Percentiles rank a stretch among this genome's conserved stretches.
These are phyloP conservation scores for Leucoraja ocellata DNA, from an alignment of 2,797 vertebrate genomes.

Conservation along the genomic window DNA sequence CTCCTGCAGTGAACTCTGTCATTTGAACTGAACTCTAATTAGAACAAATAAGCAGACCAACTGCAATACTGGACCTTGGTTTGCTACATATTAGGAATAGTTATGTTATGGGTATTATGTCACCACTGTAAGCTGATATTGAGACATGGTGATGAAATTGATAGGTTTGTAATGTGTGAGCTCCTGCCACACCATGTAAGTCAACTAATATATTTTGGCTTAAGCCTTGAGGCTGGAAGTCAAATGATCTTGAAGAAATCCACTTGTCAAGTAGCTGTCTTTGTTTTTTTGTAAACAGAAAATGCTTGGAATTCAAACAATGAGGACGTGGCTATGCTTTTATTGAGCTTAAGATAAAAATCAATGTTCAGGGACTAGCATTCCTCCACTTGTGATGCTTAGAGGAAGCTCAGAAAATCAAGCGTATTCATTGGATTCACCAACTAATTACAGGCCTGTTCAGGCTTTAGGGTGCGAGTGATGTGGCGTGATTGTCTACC, in stretches of 20 bases:
- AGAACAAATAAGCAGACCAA: background rate
- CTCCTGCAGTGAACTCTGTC: background rate
- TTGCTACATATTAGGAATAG: background rate
- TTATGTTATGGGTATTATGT: background rate
- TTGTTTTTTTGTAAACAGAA: constrained; percentile 41
- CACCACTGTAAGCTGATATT: background rate
- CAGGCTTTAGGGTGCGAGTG: constrained; percentile 44
- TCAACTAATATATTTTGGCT: background rate
- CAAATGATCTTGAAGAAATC: constrained; percentile 38
- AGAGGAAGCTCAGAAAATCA: constrained; percentile 42
- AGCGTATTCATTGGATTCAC: constrained; percentile 48
- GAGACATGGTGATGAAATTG: background rate
- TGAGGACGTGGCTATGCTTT: constrained; percentile 38
- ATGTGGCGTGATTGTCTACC: constrained; percentile 45
- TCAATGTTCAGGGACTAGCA: constrained; percentile 45
- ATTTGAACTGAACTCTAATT: background rate
- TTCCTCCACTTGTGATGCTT: constrained; percentile 42
- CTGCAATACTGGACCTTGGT: background rate
- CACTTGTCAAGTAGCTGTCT: constrained; percentile 39
- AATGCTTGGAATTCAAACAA: constrained; percentile 36
- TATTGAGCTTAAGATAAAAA: constrained; percentile 43
- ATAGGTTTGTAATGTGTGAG: background rate
- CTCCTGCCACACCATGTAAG: background rate
- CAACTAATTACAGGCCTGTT: constrained; percentile 49
- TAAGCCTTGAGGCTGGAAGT: constrained; percentile 20